phyloP scores from a whole-genome alignment of 2,888 invertebrate genomes.

The Gryllus longicercus region DNA sequence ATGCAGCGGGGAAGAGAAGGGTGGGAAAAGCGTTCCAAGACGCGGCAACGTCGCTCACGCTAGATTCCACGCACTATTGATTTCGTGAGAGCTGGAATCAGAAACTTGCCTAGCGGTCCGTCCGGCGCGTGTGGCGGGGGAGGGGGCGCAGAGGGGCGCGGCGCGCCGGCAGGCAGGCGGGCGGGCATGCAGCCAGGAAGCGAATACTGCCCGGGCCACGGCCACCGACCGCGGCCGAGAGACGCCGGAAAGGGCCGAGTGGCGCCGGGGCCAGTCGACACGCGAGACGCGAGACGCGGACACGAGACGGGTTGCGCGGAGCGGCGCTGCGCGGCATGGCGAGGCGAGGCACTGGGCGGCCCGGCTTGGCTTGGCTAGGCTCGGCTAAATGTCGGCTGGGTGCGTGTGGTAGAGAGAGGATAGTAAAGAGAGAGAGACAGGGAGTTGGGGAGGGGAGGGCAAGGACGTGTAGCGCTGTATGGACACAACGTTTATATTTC shows the following conservation, averaged over 20 bases:
- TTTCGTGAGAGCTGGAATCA: constrained; percentile 38
- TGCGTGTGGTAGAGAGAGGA: too few relatives aligned
- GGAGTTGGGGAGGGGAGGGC: too few relatives aligned
- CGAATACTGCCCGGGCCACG: not conserved
- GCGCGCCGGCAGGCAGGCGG: not conserved
- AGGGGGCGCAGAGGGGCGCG: constrained; percentile 3
- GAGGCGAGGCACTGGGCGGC: too few relatives aligned
- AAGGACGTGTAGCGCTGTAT: too few relatives aligned
- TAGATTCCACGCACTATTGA: constrained; percentile 39
- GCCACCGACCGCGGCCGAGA: not conserved
- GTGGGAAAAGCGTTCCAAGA: constrained; percentile 24
- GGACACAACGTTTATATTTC: too few relatives aligned
- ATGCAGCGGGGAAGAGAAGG: not conserved
- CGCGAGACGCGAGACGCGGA: too few relatives aligned
- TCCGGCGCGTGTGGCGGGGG: constrained; percentile 11
- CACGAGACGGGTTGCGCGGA: too few relatives aligned
- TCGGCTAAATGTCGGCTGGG: too few relatives aligned
- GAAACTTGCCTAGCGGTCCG: constrained; percentile 32
- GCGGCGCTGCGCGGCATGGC: too few relatives aligned
- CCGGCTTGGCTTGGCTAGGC: too few relatives aligned
- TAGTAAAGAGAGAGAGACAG: too few relatives aligned
- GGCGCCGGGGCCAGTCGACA: too few relatives aligned
- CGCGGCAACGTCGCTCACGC: constrained; percentile 36
- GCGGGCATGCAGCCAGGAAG: not conserved
- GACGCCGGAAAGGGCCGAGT: not conserved